Evolutionary conservation across 2,888 invertebrate genomes (phyloP), one percentile per base, ranked within the genome.

Genomic region (Agriotes lineatus): DNA sequence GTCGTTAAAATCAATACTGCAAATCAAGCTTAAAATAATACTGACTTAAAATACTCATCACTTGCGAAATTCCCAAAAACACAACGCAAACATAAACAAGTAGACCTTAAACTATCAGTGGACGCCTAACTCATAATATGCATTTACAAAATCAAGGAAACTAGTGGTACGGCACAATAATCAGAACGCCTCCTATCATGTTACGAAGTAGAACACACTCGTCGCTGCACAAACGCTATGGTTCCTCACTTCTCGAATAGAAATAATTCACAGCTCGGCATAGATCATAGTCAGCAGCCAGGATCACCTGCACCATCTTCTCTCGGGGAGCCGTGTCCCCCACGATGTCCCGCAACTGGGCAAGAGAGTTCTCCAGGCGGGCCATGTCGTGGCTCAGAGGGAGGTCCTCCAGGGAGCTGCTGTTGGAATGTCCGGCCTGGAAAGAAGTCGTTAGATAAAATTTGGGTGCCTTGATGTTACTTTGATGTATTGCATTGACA

Each of bases 251-350:
- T 71, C 73, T 75, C 9, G 86, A 84, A 76, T 86, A 88, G 79
- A 85, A 88, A 81, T 85, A 88, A 80, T 89, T 88, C 67, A 88
- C 84, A 19, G 89, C 89, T 70, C 88, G 78, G 76, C 88, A 87
- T 57, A 87, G 82, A 79, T 89, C 88, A 77, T 86, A 89, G 79
- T 89, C 88, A 5, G 88, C 88, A 2, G 88, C 88, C 52, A 88
- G 78, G 10, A 87, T 85, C 10, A 88, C 80, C 74, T 86, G 83
- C 25, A 87, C 85, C 12, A 89, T 81, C 67, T 85, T 84, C 58
- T 87, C 86, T 42, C 85, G 78, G 2, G 87, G 81, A 12, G 86
- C 86, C 0, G 82, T 79, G 30, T 87, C 86, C 0, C 88, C 88
- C 1, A 88, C 83, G 44, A 89, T 86, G 74, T 86, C 86, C 52